phyloP scores from a whole-genome alignment of 2,888 invertebrate species.

The Ormia ochracea region DNA sequence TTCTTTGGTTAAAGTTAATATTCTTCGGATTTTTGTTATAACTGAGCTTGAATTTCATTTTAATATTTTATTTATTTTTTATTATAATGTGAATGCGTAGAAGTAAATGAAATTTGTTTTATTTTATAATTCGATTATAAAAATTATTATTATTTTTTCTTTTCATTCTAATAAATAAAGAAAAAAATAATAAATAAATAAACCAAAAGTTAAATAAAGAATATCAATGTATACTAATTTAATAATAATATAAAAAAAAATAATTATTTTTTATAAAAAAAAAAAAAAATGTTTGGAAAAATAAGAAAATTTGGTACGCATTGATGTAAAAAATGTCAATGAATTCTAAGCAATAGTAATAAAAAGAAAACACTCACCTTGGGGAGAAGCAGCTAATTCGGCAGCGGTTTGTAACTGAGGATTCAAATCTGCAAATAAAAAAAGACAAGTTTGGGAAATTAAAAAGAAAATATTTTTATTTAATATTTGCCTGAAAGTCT shows the following conservation, averaged over 20 bases:
- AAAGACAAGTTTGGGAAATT: neutral
- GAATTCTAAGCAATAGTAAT: conserved; percentile 59
- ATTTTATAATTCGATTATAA: conserved; percentile 48
- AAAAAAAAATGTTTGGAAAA: conserved; percentile 45
- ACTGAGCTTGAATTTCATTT: conserved; percentile 41
- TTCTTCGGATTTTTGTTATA: conserved; percentile 34
- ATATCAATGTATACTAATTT: conserved; percentile 62
- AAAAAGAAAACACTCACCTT: conserved; percentile 82
- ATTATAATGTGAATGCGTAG: conserved; percentile 58
- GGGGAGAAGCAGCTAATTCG: conserved; percentile 89
- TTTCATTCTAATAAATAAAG: conserved; percentile 62
- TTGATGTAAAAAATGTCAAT: conserved; percentile 63
- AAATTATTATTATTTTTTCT: conserved; percentile 53
- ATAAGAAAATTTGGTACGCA: conserved; percentile 62
- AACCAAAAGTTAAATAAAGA: conserved; percentile 68
- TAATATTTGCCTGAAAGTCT: too few species aligned
- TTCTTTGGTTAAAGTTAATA: conserved; percentile 9
- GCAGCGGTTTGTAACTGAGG: conserved; percentile 78
- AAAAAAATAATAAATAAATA: conserved; percentile 67
- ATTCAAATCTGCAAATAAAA: conserved; percentile 72
- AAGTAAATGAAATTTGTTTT: conserved; percentile 60
- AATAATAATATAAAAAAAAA: conserved; percentile 54
- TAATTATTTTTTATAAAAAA: conserved; percentile 33
- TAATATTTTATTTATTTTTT: conserved; percentile 50
- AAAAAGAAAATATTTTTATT: too few species aligned